phyloP scores from a whole-genome alignment of 2,888 invertebrate genomes.

The Criorhina ranunculi region DNA sequence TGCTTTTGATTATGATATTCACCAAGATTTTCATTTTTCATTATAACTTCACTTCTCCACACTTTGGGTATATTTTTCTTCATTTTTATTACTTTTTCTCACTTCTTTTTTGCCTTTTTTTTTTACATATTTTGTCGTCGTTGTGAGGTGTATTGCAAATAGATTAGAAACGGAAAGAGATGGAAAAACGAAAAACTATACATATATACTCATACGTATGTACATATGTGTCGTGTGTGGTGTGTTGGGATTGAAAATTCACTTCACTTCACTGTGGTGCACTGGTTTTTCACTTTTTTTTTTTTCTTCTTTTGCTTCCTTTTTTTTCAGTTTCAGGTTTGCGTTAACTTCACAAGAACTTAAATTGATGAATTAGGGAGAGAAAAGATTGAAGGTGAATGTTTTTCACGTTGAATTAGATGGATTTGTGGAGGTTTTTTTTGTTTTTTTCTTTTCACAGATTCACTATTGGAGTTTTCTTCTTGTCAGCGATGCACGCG shows the following conservation, averaged over 20 bases:
- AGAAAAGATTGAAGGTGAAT: conserved; percentile 43
- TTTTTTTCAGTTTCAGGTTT: conserved; percentile 58
- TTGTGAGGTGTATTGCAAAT: conserved; percentile 45
- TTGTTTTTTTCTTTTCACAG: conserved; percentile 33
- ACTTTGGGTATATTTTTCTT: conserved; percentile 51
- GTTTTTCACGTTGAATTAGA: conserved; percentile 25
- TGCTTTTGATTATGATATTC: conserved; percentile 29
- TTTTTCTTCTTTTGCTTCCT: conserved; percentile 10
- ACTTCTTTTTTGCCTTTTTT: conserved; percentile 24
- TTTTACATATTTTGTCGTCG: neutral
- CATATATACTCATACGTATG: conserved; percentile 21
- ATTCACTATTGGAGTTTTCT: conserved; percentile 53
- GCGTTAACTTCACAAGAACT: conserved; percentile 24
- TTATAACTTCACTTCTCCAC: conserved; percentile 28
- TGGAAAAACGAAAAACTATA: conserved; percentile 43
- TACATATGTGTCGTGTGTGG: conserved; percentile 24
- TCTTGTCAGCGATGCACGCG: conserved; percentile 72
- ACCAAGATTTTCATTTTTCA: conserved; percentile 7
- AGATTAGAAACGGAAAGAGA: conserved; percentile 63
- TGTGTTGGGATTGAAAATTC: conserved; percentile 62
- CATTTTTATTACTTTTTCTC: conserved; percentile 34
- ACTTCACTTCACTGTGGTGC: conserved; percentile 35
- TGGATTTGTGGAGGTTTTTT: conserved; percentile 18
- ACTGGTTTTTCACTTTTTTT: conserved; percentile 57
- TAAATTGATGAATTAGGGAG: conserved; percentile 35